Base-by-base conservation (phyloP, 2,797 vertebrate genomes). In the Spinus pinus region DNA sequence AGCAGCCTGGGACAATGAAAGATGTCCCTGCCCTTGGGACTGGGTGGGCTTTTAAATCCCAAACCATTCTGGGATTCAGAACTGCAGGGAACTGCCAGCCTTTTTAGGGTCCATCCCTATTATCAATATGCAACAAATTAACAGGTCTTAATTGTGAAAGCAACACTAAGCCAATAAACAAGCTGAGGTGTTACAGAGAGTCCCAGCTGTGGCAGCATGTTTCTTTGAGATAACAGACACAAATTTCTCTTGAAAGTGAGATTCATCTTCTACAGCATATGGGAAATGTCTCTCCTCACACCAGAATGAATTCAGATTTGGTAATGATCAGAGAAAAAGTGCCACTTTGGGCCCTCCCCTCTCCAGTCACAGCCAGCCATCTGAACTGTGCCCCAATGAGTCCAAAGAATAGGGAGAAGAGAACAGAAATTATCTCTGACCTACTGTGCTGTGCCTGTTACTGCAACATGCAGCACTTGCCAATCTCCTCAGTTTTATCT, bases 141-240 rank as follows among this genome's bases (percentile, higher is more conserved):
- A 97, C 86, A 75, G 82, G 72, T 64, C 91, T 95, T 97, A 97
- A 97, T 97, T 97, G 74, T 88, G 94, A 97, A 97, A 97, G 85
- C 91, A 97, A 95, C 81, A 80, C 88, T 89, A 88, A 93, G 93
- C 94, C 97, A 97, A 97, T 97, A 96, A 96, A 88, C 86, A 96
- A 96, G 95, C 72, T 81, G 91, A 96, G 91, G 81, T 58, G 96
- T 96, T 93, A 84, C 86, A 72, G 88, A 72, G 88, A 65, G 88
- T 94, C 79, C 57, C 57, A 31, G 72, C 39, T 66, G 88, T 61
- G 66, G 78, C 87, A 77, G 74, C 35, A 31, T 80, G 88, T 94
- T 94, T 86, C 82, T 88, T 27, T 82, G 88, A 66, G 53, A 83
- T 86, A 95, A 95, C 70, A 95, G 33, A 83, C 42, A n/a, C 30